Percentiles rank a stretch among this genome's conserved stretches.
Evolutionary conservation across 2,113 vertebrate species (phyloP).

Genomic region (Brienomyrus brachyistius): DNA sequence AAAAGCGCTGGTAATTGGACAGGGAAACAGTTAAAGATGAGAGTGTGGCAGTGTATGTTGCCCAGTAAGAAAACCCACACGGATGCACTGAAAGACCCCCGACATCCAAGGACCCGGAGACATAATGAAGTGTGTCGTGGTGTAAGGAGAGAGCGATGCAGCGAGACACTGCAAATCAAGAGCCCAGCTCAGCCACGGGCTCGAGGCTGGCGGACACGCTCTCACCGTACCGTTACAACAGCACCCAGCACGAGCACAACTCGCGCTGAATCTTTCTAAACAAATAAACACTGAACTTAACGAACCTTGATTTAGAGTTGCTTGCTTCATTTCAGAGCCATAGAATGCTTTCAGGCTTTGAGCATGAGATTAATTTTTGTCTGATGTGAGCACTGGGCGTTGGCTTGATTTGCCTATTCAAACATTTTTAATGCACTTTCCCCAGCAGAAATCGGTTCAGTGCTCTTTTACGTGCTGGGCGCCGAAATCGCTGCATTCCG

Average conservation of each 20-base stretch:
- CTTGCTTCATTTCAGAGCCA: not conserved
- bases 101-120: not conserved
- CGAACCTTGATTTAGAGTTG: not conserved
- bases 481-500: not conserved
- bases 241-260: not conserved
- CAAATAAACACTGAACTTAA: not conserved
- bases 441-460: not conserved
- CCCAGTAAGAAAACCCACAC: not conserved
- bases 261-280: not conserved
- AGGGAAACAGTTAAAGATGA: not conserved
- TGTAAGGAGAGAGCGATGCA: slow-evolving; percentile 1
- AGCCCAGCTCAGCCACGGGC: not conserved
- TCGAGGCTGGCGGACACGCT: not conserved
- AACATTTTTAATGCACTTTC: not conserved
- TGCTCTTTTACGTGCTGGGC: not conserved
- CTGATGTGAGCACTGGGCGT: not conserved
- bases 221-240: not conserved
- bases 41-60: not conserved
- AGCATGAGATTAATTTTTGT: not conserved
- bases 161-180: not conserved
- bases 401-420: not conserved
- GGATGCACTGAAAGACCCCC: not conserved
- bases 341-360: not conserved
- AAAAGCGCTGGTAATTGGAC: not conserved
- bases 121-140: not conserved